A percentile compares a stretch with the other conserved stretches of the same genome.
phyloP scores from a whole-genome alignment of 2,113 vertebrate genomes.

The Prunella himalayana region DNA sequence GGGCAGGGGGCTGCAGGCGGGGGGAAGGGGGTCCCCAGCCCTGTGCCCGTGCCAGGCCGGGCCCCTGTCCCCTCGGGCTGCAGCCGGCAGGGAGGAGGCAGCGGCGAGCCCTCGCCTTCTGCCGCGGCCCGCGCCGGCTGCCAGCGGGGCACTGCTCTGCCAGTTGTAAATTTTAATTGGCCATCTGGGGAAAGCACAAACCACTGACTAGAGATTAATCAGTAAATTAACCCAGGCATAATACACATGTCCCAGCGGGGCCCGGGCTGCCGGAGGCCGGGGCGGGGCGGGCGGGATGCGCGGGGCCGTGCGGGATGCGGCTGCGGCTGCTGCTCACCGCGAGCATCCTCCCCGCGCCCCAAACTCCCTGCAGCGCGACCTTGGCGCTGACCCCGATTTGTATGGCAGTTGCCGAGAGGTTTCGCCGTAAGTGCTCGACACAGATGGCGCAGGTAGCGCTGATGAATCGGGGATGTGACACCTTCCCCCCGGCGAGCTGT shows the following conservation, averaged over 20 bases:
- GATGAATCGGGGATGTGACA: slow-evolving; percentile 74
- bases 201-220: slow-evolving; percentile 99
- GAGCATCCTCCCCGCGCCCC: slow-evolving; percentile 83
- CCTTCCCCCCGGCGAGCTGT: slow-evolving; percentile 62
- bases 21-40: background rate
- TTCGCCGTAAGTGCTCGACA: slow-evolving; percentile 78
- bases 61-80: background rate
- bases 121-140: slow-evolving; percentile 90
- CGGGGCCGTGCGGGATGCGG: slow-evolving; percentile 76
- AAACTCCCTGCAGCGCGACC: slow-evolving; percentile 78
- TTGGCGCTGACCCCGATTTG: slow-evolving; percentile 89
- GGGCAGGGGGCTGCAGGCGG: slow-evolving; percentile 58
- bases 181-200: slow-evolving; percentile 99
- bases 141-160: slow-evolving; percentile 91
- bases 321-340: slow-evolving; percentile 69
- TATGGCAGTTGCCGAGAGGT: slow-evolving; percentile 83
- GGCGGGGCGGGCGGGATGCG: slow-evolving; percentile 68
- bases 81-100: background rate
- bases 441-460: slow-evolving; percentile 86
- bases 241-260: slow-evolving; percentile 94
- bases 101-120: slow-evolving; percentile 83
- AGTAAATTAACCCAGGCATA: slow-evolving; percentile 99
- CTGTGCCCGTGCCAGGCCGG: too few species aligned
- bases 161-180: slow-evolving; percentile 99
- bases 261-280: slow-evolving; percentile 80